phyloP scores from a whole-genome alignment of 2,797 vertebrate species.

The Astyanax mexicanus region DNA sequence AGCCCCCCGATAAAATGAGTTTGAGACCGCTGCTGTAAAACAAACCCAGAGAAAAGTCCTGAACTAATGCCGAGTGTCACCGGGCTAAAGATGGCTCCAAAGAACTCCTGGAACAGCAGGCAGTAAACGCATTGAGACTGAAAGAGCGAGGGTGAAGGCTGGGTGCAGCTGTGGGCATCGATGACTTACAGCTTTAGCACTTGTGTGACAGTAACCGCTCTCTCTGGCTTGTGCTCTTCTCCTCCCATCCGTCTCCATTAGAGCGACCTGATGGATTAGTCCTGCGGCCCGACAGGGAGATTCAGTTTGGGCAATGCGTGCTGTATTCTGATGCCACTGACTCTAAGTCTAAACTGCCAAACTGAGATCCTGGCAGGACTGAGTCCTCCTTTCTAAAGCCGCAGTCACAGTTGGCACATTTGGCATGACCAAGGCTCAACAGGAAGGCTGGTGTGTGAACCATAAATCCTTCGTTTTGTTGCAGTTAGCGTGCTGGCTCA shows the following conservation, averaged over 20 bases:
- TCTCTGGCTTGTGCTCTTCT: conserved; percentile 21
- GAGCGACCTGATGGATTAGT: conserved; percentile 37
- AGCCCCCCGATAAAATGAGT: too few species aligned
- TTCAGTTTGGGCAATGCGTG: background rate
- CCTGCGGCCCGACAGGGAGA: conserved; percentile 8
- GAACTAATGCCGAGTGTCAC: conserved; percentile 23
- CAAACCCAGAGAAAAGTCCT: conserved; percentile 46
- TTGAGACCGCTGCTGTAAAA: too few species aligned
- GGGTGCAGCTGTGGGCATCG: conserved; percentile 48
- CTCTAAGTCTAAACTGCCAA: too few species aligned
- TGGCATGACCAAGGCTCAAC: too few species aligned
- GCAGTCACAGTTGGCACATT: too few species aligned
- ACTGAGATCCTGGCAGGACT: too few species aligned
- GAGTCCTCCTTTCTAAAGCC: too few species aligned
- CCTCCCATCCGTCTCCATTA: conserved; percentile 25
- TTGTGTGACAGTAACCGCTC: conserved; percentile 53
- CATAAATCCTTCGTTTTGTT: too few species aligned
- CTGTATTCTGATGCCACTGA: background rate
- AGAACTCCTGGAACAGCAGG: conserved; percentile 28
- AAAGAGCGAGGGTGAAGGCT: conserved; percentile 16
- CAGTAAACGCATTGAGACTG: conserved; percentile 16
- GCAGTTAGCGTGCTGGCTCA: too few species aligned
- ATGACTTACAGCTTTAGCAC: conserved; percentile 56
- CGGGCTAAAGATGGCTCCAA: background rate
- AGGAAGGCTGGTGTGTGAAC: too few species aligned